Percentiles rank a stretch among this genome's conserved stretches.
phyloP scores from a whole-genome alignment of 2,797 vertebrate species.

The Columba guinea region DNA sequence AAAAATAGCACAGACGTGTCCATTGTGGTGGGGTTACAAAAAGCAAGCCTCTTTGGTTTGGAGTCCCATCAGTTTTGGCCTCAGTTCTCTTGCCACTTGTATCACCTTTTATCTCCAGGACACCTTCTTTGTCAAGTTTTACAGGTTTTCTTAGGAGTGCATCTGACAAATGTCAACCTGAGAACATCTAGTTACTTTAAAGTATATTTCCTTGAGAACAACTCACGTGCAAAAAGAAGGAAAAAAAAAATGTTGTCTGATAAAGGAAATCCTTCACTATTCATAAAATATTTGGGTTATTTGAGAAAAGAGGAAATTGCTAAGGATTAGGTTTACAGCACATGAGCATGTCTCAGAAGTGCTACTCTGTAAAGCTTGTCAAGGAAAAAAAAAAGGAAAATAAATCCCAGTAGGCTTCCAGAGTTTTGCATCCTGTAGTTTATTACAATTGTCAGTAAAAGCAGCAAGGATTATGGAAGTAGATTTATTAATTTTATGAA shows the following conservation, averaged over 20 bases:
- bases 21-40: neutral
- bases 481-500: slow-evolving; percentile 77
- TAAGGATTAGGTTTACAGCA: slow-evolving; percentile 77
- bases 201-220: slow-evolving; percentile 57
- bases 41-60: neutral
- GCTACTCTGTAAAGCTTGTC: slow-evolving; percentile 74
- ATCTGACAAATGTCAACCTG: slow-evolving; percentile 1
- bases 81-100: neutral
- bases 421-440: slow-evolving; percentile 74
- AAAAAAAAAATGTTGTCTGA: slow-evolving; percentile 52
- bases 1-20: neutral
- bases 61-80: neutral
- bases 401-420: slow-evolving; percentile 66
- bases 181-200: neutral
- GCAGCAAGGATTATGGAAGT: slow-evolving; percentile 71
- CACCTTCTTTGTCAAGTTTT: neutral
- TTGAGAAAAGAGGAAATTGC: slow-evolving; percentile 81
- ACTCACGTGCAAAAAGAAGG: neutral
- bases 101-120: neutral
- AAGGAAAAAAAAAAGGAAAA: slow-evolving; percentile 35
- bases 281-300: slow-evolving; percentile 76
- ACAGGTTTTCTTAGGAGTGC: neutral
- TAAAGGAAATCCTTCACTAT: slow-evolving; percentile 74
- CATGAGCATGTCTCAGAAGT: slow-evolving; percentile 72
- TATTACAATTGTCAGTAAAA: slow-evolving; percentile 78